Base-by-base conservation (phyloP, 2,888 invertebrate species). In the Megamerina dolium region DNA sequence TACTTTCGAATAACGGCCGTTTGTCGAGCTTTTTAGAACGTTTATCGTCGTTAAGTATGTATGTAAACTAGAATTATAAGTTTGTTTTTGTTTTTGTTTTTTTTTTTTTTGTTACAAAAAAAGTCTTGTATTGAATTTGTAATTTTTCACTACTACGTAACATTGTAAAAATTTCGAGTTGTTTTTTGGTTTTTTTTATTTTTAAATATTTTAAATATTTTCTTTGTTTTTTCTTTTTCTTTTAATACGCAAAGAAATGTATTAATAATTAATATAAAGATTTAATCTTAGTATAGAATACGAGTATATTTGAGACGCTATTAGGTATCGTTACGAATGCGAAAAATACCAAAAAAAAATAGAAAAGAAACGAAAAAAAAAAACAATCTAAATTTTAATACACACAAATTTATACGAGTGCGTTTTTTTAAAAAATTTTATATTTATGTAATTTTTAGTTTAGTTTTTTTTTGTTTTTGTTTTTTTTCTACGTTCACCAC, bases 81-180 rank as follows among this genome's bases (percentile, higher is more conserved):
- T 13, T 36, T 23, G 36, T 18, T 10, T 34, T 34, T 34, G 5
- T n/a, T 34, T 34, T 34, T 19, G 9, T 34, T 19, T 34, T 34
- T 37, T 37, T 37, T 6, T 35, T 27, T 26, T 37, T 4, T 10
- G 12, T 36, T 36, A n/a, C 23, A 14, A 18, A 13, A 27, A 26
- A 42, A 37, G 38, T 37, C 38, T 43, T 37, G 35, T 38, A 16
- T n/a, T 41, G 17, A 10, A 31, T 18, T 33, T 34, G 18, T 41
- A 14, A 16, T 13, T 26, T 23, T 33, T n/a, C 21, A 9, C 10
- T 36, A 21, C 18, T 37, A 37, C 45, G 37, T 40, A 40, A 40
- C 35, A 31, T 38, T 41, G 43, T 48, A 44, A 34, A 44, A 45
- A 36, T 48, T 19, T 45, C 47, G 47, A 47, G 44, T 47, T n/a